A percentile compares a stretch with the other conserved stretches of the same genome.
Conservation (phyloP, 2,797 vertebrate genomes). For the Saxicola maurus region DNA sequence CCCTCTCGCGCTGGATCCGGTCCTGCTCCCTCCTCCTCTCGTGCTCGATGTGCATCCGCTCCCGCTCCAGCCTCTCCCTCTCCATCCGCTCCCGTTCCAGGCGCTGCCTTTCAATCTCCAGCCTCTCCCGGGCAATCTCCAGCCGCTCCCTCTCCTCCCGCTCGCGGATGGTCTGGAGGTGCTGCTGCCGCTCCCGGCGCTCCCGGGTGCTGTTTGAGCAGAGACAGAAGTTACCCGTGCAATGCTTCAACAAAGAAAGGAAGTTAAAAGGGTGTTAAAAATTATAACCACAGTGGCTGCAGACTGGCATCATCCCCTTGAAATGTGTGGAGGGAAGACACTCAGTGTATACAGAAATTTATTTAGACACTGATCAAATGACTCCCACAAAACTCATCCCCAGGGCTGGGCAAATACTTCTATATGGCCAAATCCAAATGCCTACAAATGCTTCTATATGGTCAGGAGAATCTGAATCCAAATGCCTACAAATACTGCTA, state of each 20-base stretch:
- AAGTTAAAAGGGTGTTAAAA: not conserved
- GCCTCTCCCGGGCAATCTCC: slow-evolving; percentile 83
- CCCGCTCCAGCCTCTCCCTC: slow-evolving; percentile 89
- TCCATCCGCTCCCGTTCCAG: slow-evolving; percentile 91
- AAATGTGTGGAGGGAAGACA: not conserved
- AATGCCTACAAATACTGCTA: not conserved
- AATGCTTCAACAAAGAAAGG: not conserved
- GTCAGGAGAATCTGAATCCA: too few relatives aligned
- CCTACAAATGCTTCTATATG: too few relatives aligned
- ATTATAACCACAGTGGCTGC: not conserved
- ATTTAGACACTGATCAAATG: not conserved
- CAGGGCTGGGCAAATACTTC: not conserved
- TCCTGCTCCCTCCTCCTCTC: slow-evolving; percentile 92
- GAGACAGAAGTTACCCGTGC: not conserved
- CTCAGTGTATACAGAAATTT: rapidly evolving
- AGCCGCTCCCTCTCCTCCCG: slow-evolving; percentile 87
- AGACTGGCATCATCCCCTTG: not conserved
- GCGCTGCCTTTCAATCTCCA: slow-evolving; percentile 88
- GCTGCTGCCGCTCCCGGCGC: slow-evolving; percentile 83
- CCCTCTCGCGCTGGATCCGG: slow-evolving; percentile 88
- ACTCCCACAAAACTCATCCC: not conserved
- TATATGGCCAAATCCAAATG: too few relatives aligned
- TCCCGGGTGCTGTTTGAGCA: slow-evolving; percentile 69
- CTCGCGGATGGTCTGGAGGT: slow-evolving; percentile 89
- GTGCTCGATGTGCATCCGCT: slow-evolving; percentile 88